These are phyloP conservation scores for Typhlomys cinereus DNA, from an alignment of 2,113 vertebrate species.

Conservation along the genomic window DNA sequence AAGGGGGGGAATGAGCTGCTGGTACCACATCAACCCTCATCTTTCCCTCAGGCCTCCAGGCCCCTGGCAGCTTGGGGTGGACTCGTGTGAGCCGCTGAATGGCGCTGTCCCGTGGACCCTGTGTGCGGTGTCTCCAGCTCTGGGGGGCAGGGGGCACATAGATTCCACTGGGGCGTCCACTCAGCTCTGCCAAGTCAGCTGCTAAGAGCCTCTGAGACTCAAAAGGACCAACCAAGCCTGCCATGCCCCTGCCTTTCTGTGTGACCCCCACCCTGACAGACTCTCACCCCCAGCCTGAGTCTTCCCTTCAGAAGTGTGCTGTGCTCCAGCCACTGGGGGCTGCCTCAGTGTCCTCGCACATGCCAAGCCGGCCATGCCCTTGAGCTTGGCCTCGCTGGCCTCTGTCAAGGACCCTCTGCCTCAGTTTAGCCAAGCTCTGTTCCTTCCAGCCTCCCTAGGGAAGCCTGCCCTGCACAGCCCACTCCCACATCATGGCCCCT, in stretches of 20 bases:
- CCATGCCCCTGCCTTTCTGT: background rate
- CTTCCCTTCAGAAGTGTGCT: background rate
- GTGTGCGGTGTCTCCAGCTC: too few relatives aligned
- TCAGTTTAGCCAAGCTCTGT: too few relatives aligned
- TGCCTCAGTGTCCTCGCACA: background rate
- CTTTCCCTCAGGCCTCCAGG: accelerated
- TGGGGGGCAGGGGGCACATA: too few relatives aligned
- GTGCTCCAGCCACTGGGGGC: background rate
- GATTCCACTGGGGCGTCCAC: background rate
- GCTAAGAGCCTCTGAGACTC: accelerated
- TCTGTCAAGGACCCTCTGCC: background rate
- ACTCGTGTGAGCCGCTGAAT: background rate
- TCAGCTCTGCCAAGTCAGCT: background rate
- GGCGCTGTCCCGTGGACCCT: too few relatives aligned
- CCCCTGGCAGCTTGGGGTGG: background rate
- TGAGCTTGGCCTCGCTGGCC: accelerated
- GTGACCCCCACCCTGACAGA: background rate
- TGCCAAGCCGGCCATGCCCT: background rate
- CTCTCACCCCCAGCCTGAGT: too few relatives aligned
- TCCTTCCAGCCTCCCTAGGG: background rate
- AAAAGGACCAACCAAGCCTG: background rate
- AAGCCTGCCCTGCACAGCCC: accelerated
- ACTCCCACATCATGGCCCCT: background rate
- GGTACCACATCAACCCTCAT: background rate
- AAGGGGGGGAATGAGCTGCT: background rate